Base-by-base conservation (phyloP, 2,113 vertebrate species). In the Odontophorus gujanensis region DNA sequence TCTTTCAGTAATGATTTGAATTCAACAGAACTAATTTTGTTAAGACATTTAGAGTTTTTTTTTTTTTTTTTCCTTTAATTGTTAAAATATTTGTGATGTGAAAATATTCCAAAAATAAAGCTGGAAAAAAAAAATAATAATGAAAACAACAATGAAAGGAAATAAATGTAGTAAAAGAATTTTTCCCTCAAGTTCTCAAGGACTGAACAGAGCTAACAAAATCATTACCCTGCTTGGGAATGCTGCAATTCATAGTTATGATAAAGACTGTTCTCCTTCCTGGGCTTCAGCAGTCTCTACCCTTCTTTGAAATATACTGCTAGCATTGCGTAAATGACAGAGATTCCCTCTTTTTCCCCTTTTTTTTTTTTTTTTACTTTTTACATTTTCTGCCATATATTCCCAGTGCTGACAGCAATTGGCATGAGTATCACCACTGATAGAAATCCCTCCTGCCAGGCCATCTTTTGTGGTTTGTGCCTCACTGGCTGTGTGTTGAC, bases 191-290 rank as follows among this genome's bases (percentile, higher is more conserved):
- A 71, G 77, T 13, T 66, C 42, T 34, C 45, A 62, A 25, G 13
- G 13, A 25, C 7, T 19, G 36, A 89, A 90, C 5, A 68, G 32
- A 74, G 9, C 9, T 89, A 81, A 65, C 55, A 74, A 87, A 77
- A 87, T 57, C 58, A 28, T 43, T 19, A n/a, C 6, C 2, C 5
- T 53, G 11, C 19, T 25, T n/a, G 20, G 38, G 80, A 65, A 68
- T 6, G 5, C 4, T 0, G 2, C 0, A 0, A 36, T 57, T 78
- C 34, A 38, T 65, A 68, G 40, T 40, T 36, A 21, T 0, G 0
- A 28, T 74, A 58, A 62, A 25, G 9, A 47, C 32, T 75, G 6
- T 18, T 88, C 11, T 72, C 72, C 32, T 51, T 21, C 8, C 30
- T 83, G 14, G 62, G 19, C 32, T 68, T 68, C 26, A 67, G 32